Conservation (phyloP, 2,888 invertebrate genomes). For the Heliconius sara region DNA sequence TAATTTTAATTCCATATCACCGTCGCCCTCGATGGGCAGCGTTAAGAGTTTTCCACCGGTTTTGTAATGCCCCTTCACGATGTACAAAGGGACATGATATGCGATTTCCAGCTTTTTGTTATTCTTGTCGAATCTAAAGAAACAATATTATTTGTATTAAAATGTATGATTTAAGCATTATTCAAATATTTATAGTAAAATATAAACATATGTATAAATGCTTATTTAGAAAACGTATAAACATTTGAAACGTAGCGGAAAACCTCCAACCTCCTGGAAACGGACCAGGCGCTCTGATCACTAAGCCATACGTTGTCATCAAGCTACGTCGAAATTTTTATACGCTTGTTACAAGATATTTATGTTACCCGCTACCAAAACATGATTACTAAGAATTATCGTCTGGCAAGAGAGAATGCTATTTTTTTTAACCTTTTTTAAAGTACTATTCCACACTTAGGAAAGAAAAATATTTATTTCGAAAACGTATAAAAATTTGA, state of each 20-base stretch:
- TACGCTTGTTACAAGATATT: too few species aligned
- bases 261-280: too few species aligned
- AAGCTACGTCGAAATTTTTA: too few species aligned
- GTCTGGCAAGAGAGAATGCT: too few species aligned
- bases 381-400: too few species aligned
- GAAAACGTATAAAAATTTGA: too few species aligned
- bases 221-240: too few species aligned
- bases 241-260: not conserved
- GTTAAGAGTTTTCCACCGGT: constrained; percentile 19
- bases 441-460: too few species aligned
- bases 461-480: not conserved
- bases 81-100: constrained; percentile 20
- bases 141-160: not conserved
- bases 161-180: not conserved
- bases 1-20: constrained; percentile 7
- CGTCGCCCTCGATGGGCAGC: constrained; percentile 7
- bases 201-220: not conserved
- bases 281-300: too few species aligned
- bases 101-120: not conserved
- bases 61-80: constrained; percentile 5
- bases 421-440: too few species aligned
- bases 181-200: not conserved
- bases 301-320: too few species aligned
- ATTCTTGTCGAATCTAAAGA: not conserved
- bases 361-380: too few species aligned